A percentile compares a stretch with the other conserved stretches of the same genome.
phyloP scores from a whole-genome alignment of 2,113 vertebrate species.

The Mormyrus lacerda region DNA sequence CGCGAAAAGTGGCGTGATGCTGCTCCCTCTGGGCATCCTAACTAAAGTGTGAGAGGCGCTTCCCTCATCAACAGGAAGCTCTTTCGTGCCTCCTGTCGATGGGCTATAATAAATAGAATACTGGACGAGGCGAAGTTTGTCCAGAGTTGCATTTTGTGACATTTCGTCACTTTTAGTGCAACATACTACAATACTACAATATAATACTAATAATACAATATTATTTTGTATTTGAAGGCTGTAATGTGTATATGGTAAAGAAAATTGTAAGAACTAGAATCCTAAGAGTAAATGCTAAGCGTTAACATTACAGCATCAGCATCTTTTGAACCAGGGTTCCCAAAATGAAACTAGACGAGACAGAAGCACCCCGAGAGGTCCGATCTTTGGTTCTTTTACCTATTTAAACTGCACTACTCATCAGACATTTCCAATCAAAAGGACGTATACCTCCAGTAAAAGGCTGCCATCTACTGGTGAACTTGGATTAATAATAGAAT shows the following conservation, averaged over 20 bases:
- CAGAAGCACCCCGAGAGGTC: not conserved
- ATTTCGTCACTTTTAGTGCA: not conserved
- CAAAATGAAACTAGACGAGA: not conserved
- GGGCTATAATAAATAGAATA: not conserved
- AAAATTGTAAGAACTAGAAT: not conserved
- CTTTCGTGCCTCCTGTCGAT: not conserved
- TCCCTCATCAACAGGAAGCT: not conserved
- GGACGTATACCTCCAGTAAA: not conserved
- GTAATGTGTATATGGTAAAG: not conserved
- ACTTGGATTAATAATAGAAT: not conserved
- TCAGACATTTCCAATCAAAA: not conserved
- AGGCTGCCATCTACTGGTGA: constrained; percentile 3
- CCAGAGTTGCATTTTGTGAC: not conserved
- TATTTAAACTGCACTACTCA: not conserved
- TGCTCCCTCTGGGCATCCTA: not conserved
- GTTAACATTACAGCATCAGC: not conserved
- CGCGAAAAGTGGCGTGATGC: not conserved
- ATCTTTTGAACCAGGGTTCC: not conserved
- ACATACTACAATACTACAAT: too few species aligned
- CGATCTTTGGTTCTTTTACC: not conserved
- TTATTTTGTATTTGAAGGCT: not conserved
- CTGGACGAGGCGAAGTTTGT: not conserved
- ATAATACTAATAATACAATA: not conserved
- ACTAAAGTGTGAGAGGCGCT: not conserved
- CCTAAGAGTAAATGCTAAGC: not conserved